Evolutionary conservation across 2,888 invertebrate genomes (phyloP).

Genomic region (Argyresthia goedartella): DNA sequence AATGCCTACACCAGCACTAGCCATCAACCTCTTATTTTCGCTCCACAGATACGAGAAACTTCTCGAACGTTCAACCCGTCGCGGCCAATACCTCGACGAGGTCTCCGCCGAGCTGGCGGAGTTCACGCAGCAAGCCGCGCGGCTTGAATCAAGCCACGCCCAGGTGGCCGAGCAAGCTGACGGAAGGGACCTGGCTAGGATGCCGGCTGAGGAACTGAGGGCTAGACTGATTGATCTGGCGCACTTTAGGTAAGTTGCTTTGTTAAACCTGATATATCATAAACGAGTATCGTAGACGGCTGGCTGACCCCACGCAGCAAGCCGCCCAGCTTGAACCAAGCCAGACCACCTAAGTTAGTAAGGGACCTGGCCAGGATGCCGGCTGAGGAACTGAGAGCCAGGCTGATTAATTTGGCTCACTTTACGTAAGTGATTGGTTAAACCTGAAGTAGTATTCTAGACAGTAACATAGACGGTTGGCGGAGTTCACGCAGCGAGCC

Average conservation of each 20-base stretch:
- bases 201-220: conserved; percentile 60
- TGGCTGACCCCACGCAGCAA: conserved; percentile 77
- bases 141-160: conserved; percentile 79
- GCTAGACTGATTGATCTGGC: conserved; percentile 70
- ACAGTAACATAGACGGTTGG: no score
- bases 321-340: conserved; percentile 80
- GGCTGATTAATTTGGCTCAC: conserved; percentile 65
- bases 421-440: conserved; percentile 65
- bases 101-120: conserved; percentile 76
- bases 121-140: conserved; percentile 76
- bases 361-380: conserved; percentile 53
- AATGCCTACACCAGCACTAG: no score
- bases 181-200: conserved; percentile 65
- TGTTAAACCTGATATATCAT: no score
- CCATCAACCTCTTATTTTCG: not conserved
- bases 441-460: no score
- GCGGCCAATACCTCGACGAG: conserved; percentile 87
- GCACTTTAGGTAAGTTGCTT: conserved; percentile 57
- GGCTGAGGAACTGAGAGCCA: conserved; percentile 70
- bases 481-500: conserved; percentile 77
- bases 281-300: no score
- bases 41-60: conserved; percentile 84
- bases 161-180: conserved; percentile 82
- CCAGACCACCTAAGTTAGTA: no score
- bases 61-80: conserved; percentile 81